Evolutionary conservation across 2,888 invertebrate genomes (phyloP), one percentile per base, ranked within the genome.

Genomic region (Eilema caniola): DNA sequence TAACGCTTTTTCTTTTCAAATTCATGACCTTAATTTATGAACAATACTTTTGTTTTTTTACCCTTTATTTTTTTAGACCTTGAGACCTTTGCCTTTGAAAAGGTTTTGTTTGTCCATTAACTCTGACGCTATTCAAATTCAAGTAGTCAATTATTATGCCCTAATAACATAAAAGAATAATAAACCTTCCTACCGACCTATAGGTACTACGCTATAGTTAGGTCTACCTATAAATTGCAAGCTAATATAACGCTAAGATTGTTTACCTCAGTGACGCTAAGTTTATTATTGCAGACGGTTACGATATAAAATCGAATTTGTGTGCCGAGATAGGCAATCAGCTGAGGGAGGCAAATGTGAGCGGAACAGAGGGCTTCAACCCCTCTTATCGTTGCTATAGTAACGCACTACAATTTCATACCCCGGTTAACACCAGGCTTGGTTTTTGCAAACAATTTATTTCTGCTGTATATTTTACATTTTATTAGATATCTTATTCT

Each of bases 341-440:
- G 86, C 86, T 87, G 88, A 86, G 88, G 87, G 85, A 81, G 82
- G 77, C 75, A 75, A 86, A 86, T 83, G 86, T 84, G 83, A 83
- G 84, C 81, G 78, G 68, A 84, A 82, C 79, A 84, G 87, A 89
- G 90, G 91, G 92, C 86, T 88, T 82, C 89, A 88, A 90, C 94
- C 94, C 94, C 94, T 92, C 92, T 90, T 85, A 77, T 77, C 88
- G 94, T 95, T 89, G 81, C 90, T 83, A 92, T 94, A 85, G 90
- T 85, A 90, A 94, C 94, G 85, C 76, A 82, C 86, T 89, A 86
- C 88, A 90, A 88, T 89, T 90, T 88, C 85, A 89, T 91, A 89
- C 90, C 87, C 87, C 85, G 86, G 86, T 86, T 86, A 81, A 78
- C 85, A 84, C 80, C 8, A 53, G 8, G n/a, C 53, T 5, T 7